Base-by-base conservation (phyloP, 1,140 invertebrate species). In the Leptopilina boulardi region DNA sequence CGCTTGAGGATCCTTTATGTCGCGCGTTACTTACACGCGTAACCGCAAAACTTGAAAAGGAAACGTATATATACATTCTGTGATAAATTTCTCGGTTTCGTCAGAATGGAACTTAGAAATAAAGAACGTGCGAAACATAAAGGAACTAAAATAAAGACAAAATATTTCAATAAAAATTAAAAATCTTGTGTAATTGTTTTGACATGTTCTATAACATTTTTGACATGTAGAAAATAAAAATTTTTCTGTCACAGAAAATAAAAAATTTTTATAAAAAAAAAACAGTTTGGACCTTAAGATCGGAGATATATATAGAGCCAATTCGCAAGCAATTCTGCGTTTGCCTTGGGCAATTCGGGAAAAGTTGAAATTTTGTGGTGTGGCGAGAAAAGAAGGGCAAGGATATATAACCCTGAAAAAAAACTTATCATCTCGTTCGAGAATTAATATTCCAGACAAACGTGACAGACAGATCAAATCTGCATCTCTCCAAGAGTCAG, bases 401-500 rank as follows among this genome's bases (percentile, higher is more conserved):
- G 75, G 83, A 82, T 81, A 84, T n/a, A n/a, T 79, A 81, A 81
- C 80, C 77, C 54, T 23, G 26, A 76, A 82, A 70, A 66, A 76
- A 75, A 75, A 77, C 79, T 76, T 76, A 80, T 79, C 71, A 78
- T 47, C 75, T 76, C 76, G 81, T 70, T n/a, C 19, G 82, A 85
- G 85, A 90, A 90, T 90, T 89, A 90, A 90, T 90, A 89, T 89
- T 89, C 85, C 84, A 86, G 87, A 88, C 87, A 88, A 89, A 87
- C 85, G 82, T 90, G 89, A 90, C 89, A 88, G 88, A 89, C 85
- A 88, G 85, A 90, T 90, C 87, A 89, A 90, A 89, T 89, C 87
- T 90, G 88, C 87, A 89, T 89, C 82, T 89, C 82, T 87, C 84
- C 86, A 84, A 85, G 83, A 85, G 82, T 83, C 70, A 73, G 77